phyloP scores from a whole-genome alignment of 2,113 vertebrate genomes.

The Apodemus sylvaticus region DNA sequence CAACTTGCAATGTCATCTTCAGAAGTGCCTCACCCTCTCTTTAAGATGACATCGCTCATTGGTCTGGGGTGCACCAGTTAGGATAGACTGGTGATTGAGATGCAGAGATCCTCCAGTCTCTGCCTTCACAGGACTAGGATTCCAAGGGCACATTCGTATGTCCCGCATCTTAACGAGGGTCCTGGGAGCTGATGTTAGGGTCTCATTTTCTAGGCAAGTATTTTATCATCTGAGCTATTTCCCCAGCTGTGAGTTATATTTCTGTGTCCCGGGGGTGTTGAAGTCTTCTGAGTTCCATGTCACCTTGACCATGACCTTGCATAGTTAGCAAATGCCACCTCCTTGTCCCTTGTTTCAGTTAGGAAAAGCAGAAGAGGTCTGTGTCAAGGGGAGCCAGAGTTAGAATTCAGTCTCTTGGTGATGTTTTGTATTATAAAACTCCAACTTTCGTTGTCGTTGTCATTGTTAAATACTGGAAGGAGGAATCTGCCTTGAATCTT shows the following conservation, averaged over 20 bases:
- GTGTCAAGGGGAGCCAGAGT: background rate
- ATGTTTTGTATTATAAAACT: background rate
- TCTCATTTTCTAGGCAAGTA: background rate
- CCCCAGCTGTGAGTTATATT: background rate
- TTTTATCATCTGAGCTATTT: background rate
- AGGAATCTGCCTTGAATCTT: slow-evolving; percentile 24
- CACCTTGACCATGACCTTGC: background rate
- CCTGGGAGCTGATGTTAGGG: background rate
- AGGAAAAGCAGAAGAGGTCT: background rate
- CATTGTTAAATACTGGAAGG: slow-evolving; percentile 3
- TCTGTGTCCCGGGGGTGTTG: background rate
- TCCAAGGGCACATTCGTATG: background rate
- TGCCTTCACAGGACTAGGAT: background rate
- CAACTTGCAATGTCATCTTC: too few species aligned
- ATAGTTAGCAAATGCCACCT: background rate
- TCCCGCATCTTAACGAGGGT: background rate
- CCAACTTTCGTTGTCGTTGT: background rate
- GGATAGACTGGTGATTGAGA: background rate
- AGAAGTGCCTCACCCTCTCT: background rate
- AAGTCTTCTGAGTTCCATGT: background rate
- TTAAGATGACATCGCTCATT: background rate
- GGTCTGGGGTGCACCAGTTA: background rate
- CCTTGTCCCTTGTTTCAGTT: background rate
- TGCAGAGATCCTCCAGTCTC: background rate
- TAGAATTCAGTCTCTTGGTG: slow-evolving; percentile 19